Conservation (phyloP, 1,140 invertebrate genomes). For the Rhysida immarginata region DNA sequence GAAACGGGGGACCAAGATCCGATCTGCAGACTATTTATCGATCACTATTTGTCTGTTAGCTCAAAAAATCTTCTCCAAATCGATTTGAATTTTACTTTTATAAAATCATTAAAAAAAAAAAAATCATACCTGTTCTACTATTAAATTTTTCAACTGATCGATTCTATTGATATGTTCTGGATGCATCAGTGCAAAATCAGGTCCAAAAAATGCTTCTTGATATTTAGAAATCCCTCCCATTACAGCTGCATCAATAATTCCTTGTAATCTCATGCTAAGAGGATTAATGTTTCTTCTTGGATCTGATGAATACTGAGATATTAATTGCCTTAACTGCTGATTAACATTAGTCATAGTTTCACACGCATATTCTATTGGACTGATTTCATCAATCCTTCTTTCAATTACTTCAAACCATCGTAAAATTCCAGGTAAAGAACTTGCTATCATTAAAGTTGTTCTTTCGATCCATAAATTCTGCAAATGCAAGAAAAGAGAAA, state of each 20-base stretch:
- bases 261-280: conserved; percentile 73
- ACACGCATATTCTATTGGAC: conserved; percentile 82
- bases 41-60: no score
- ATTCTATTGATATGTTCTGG: conserved; percentile 58
- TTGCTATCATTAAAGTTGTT: conserved; percentile 66
- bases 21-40: no score
- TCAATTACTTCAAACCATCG: conserved; percentile 85
- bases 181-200: conserved; percentile 55
- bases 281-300: conserved; percentile 70
- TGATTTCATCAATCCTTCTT: conserved; percentile 59
- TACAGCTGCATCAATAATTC: conserved; percentile 86
- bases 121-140: conserved; percentile 49
- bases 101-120: no score
- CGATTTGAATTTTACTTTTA: no score
- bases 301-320: conserved; percentile 59
- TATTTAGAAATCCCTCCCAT: conserved; percentile 93
- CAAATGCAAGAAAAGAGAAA: no score
- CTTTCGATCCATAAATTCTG: conserved; percentile 87
- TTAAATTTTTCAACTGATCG: conserved; percentile 51
- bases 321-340: conserved; percentile 57
- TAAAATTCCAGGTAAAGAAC: conserved; percentile 76
- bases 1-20: no score
- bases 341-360: conserved; percentile 83
- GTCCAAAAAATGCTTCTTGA: conserved; percentile 76
- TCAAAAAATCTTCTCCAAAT: no score